Evolutionary conservation across 2,888 invertebrate species (phyloP).

Genomic region (Lithodes maja): DNA sequence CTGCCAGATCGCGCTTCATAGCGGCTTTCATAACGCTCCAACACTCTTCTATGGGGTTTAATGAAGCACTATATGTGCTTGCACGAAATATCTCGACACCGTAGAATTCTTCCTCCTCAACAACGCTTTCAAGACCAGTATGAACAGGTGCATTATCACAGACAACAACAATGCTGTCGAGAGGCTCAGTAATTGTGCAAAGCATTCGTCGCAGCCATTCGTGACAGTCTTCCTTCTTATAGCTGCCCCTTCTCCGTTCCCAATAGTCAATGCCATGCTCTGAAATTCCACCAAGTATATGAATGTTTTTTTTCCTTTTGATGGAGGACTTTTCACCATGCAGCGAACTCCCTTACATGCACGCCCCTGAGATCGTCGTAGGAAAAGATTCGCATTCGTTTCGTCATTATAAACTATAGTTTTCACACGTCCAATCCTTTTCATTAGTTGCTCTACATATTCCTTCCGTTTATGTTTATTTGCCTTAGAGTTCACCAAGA

Average conservation of each 20-base stretch:
- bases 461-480: conserved; percentile 40
- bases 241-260: conserved; percentile 43
- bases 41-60: conserved; percentile 50
- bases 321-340: conserved; percentile 35
- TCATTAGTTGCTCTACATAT: conserved; percentile 30
- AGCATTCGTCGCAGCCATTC: conserved; percentile 26
- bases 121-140: conserved; percentile 32
- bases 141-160: conserved; percentile 30
- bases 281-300: conserved; percentile 34
- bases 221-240: conserved; percentile 37
- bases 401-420: conserved; percentile 47
- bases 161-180: conserved; percentile 23
- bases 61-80: conserved; percentile 31
- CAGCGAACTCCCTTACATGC: conserved; percentile 24
- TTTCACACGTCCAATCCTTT: conserved; percentile 42
- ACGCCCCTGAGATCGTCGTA: conserved; percentile 18
- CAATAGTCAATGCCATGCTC: conserved; percentile 31
- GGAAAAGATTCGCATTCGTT: conserved; percentile 45
- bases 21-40: conserved; percentile 37
- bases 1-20: conserved; percentile 35
- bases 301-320: conserved; percentile 33
- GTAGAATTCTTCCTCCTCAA: conserved; percentile 40
- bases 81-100: conserved; percentile 19
- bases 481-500: conserved; percentile 31
- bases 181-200: conserved; percentile 14